Percentiles rank a stretch among this genome's conserved stretches.
Conservation (phyloP, 37 sponge, comb jelly and placozoan species). For the Spongilla lacustris region DNA sequence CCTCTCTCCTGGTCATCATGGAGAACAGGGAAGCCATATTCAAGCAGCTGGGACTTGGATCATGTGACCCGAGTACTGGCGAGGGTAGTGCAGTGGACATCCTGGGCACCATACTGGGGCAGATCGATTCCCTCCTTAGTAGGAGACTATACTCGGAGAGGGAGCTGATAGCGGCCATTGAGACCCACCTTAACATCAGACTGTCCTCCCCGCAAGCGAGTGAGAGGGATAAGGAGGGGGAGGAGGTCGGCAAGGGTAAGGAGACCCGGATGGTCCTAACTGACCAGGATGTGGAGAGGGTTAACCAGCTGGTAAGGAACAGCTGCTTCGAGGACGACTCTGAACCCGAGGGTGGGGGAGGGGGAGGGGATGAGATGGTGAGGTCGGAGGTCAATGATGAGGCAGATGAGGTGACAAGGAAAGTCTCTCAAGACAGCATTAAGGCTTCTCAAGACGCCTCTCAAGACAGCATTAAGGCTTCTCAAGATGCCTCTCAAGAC, state of each 20-base stretch:
- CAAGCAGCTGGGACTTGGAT: conserved; percentile 11
- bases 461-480: too few relatives aligned
- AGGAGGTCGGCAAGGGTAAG: background rate
- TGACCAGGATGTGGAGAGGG: conserved; percentile 30
- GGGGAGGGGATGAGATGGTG: too few relatives aligned
- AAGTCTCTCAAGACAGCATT: too few relatives aligned
- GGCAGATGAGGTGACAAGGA: too few relatives aligned
- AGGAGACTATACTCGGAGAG: conserved; percentile 4
- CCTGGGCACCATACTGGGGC: conserved; percentile 38
- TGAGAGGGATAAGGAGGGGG: background rate
- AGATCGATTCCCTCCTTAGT: conserved; percentile 28
- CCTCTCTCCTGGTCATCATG: conserved; percentile 40
- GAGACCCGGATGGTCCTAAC: background rate
- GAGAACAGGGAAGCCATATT: conserved; percentile 24
- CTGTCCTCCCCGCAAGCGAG: background rate
- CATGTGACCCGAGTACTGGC: background rate
- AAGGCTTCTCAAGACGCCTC: too few relatives aligned
- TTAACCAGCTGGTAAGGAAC: background rate
- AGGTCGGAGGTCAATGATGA: too few relatives aligned
- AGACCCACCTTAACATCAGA: conserved; percentile 27
- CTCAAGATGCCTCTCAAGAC: too few relatives aligned
- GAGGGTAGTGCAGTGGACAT: background rate
- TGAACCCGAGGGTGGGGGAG: too few relatives aligned
- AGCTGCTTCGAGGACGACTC: background rate
- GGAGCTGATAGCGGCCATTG: conserved; percentile 45